A percentile compares a stretch with the other conserved stretches of the same genome.
Conservation (phyloP, 1,140 invertebrate species). For the Orius insidiosus region DNA sequence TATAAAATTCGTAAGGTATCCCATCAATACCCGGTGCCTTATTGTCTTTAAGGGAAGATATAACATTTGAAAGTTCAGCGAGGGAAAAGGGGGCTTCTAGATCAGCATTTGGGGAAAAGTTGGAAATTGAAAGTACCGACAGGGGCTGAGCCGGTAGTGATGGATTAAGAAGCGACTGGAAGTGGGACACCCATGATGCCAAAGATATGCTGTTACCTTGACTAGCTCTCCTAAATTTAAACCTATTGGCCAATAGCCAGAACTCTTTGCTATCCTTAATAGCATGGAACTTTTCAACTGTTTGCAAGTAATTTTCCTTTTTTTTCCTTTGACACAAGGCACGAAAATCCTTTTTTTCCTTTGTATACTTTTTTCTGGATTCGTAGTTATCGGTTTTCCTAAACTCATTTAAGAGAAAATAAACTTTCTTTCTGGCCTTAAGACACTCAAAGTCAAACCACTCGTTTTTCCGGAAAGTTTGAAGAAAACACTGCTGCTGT, state of each 20-base stretch:
- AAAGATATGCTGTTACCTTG: not conserved
- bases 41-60: conserved; percentile 4
- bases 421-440: conserved; percentile 1
- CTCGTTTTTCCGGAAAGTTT: not conserved
- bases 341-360: not conserved
- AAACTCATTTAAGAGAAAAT: not conserved
- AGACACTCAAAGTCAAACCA: conserved; percentile 11
- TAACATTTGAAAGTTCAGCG: not conserved
- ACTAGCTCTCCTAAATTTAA: not conserved
- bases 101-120: not conserved
- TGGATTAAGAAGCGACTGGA: not conserved
- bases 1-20: conserved; percentile 12
- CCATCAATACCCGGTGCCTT: conserved; percentile 11
- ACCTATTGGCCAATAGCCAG: conserved; percentile 1
- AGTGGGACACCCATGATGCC: not conserved
- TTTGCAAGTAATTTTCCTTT: not conserved
- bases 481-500: too few relatives aligned
- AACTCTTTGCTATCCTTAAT: not conserved
- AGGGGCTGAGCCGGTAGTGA: not conserved
- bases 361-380: not conserved
- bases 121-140: not conserved
- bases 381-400: not conserved
- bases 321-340: not conserved
- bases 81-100: conserved; percentile 1
- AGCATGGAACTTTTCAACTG: not conserved